Base-by-base conservation (phyloP, 2,888 invertebrate genomes). In the Sturmia bella region DNA sequence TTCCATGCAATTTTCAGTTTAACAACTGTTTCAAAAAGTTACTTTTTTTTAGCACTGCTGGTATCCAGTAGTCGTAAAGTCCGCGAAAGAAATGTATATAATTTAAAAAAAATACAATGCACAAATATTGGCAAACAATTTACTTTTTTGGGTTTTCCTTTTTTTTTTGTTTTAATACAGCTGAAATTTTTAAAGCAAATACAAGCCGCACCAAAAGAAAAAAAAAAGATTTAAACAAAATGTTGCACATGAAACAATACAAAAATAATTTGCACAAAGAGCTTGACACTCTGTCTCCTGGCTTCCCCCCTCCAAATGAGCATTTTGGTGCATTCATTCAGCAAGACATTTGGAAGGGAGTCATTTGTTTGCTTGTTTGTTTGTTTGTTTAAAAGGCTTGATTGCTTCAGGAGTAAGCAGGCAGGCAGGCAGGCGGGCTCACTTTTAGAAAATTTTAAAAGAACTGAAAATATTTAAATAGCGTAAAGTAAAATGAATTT, bases 91-190 rank as follows among this genome's bases (percentile, higher is more conserved):
- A 37, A 50, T 64, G 70, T 37, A 39, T 17, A 2, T 15, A 27
- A 7, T 5, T 32, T 11, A 9, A 9, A 15, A 37, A 4, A 57
- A 1, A 52, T 24, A 17, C 57, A 70, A 78, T 17, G 43, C 39
- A 59, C 70, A 32, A 79, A 79, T 79, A 83, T 83, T 83, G 83
- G 79, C 83, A 82, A 82, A 82, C 78, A 79, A 74, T 76, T 80
- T 76, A 72, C 66, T 66, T 80, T 73, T 43, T 56, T 32, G 27
- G 32, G 15, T 32, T 5, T 27, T 24, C 37, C n/a, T 72, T 15
- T 27, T 32, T 32, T 37, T 64, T 32, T 32, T 27, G 45, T 12
- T n/a, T 7, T 50, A 43, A 11, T 43, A 50, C 52, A 66, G 41
- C 48, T 50, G 54, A 59, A 66, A 72, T 52, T 64, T 77, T 77